These are phyloP conservation scores for Nasonia vitripennis DNA, from an alignment of 1,140 invertebrate genomes.

Conservation along the genomic window DNA sequence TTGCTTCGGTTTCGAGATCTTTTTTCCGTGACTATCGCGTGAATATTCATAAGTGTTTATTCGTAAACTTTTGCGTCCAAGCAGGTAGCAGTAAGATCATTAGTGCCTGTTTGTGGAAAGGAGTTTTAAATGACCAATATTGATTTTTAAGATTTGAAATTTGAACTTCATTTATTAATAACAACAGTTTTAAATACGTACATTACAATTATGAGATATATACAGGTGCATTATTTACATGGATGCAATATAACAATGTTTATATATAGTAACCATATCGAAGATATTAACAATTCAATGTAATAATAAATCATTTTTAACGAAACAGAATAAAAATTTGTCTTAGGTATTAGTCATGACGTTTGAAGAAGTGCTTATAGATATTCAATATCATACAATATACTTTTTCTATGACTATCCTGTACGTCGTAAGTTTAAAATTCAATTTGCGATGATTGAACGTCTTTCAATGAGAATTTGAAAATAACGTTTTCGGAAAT, in stretches of 20 bases:
- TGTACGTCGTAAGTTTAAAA: not conserved
- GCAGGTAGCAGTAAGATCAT: too few relatives aligned
- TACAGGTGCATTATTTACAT: constrained; percentile 72
- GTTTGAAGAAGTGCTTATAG: constrained; percentile 9
- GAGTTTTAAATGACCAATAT: not conserved
- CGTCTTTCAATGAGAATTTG: not conserved
- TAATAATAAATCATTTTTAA: constrained; percentile 64
- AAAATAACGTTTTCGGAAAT: not conserved
- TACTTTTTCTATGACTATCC: not conserved
- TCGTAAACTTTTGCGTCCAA: not conserved
- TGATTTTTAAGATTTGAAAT: constrained; percentile 38
- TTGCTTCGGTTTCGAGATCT: not conserved
- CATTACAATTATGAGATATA: constrained; percentile 59
- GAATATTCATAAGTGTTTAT: constrained; percentile 5
- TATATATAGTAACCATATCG: constrained; percentile 55
- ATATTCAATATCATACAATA: constrained; percentile 37
- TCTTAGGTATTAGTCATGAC: constrained; percentile 32
- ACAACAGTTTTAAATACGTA: constrained; percentile 70
- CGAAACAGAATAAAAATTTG: constrained; percentile 60
- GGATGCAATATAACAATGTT: constrained; percentile 62
- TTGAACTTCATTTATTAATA: constrained; percentile 69
- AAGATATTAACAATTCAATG: constrained; percentile 50
- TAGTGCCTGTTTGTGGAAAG: not conserved
- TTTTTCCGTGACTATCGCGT: not conserved
- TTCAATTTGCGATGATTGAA: constrained; percentile 25